A percentile compares a stretch with the other conserved stretches of the same genome.
Evolutionary conservation across 2,888 invertebrate genomes (phyloP).

Genomic region (Apodemia mormo): DNA sequence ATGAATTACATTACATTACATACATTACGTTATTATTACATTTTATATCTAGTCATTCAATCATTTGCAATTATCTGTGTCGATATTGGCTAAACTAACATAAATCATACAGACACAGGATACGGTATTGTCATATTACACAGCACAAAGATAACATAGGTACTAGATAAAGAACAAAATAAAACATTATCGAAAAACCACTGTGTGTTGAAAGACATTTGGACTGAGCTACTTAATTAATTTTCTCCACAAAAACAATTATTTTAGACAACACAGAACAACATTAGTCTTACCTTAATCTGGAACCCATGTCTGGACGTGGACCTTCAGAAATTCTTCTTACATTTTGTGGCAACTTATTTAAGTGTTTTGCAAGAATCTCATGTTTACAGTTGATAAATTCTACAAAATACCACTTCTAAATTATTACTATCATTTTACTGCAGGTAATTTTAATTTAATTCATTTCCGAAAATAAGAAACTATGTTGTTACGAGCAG

Average conservation of each 20-base stretch:
- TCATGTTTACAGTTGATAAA: constrained; percentile 60
- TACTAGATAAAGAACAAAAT: neutral
- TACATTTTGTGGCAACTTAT: constrained; percentile 52
- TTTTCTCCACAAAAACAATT: neutral
- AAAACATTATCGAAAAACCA: neutral
- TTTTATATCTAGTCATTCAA: neutral
- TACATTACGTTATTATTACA: too few relatives aligned
- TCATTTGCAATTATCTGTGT: neutral
- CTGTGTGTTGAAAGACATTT: neutral
- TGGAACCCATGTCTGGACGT: constrained; percentile 76
- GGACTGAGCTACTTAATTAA: neutral
- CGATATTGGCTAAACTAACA: neutral
- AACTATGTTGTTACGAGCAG: constrained; percentile 40
- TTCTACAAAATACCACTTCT: constrained; percentile 61
- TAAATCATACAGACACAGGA: neutral
- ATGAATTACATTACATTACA: too few relatives aligned
- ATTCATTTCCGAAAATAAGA: constrained; percentile 46
- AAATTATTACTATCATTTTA: constrained; percentile 48
- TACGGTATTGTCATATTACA: neutral
- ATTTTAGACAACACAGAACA: neutral
- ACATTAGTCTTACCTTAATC: constrained; percentile 60
- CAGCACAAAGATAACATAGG: neutral
- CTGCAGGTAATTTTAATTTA: constrained; percentile 31
- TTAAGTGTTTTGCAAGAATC: constrained; percentile 32
- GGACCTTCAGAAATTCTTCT: constrained; percentile 58